Base-by-base conservation (phyloP, 2,888 invertebrate species). In the Melinaea menophilus region DNA sequence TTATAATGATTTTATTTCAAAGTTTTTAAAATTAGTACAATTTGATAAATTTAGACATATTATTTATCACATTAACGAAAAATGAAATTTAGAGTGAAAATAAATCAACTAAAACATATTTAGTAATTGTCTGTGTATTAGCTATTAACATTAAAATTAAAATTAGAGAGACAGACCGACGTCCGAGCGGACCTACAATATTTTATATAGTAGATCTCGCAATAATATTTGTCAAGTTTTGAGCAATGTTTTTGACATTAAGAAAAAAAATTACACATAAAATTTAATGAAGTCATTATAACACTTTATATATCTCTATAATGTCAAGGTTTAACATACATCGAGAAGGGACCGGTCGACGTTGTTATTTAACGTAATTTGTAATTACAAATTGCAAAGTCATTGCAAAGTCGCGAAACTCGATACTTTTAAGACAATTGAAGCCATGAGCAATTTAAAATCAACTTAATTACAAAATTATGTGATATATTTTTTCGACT, bases 221-320 rank as follows among this genome's bases (percentile, higher is more conserved):
- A 11, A 9, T 9, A 41, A 41, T 9, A 11, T 9, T 41, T 41
- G 41, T 33, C 9, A 57, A 33, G 35, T 34, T 62, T 55, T n/a
- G n/a, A 51, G 22, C 47, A 62, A 65, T 51, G 54, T 31, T 55
- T 33, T n/a, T 58, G 55, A 60, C 62, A 62, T 65, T 62, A 55
- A n/a, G n/a, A n/a, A n/a, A 57, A 59, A 55, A 48, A 7, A 51
- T 46, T 35, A 58, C 35, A 47, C 41, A 34, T 56, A 62, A 34
- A 56, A 35, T 31, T 48, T 54, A 55, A 62, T 62, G 59, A 62
- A 58, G 57, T 60, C 37, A 62, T 60, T 65, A 41, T 45, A n/a
- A 22, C 22, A 22, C 4, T 12, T 48, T 34, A 58, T 62, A 51
- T 62, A 59, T 47, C 48, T 22, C 56, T 45, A 58, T 58, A 64